phyloP scores from a whole-genome alignment of 2,888 invertebrate genomes.

The Thereva unica region DNA sequence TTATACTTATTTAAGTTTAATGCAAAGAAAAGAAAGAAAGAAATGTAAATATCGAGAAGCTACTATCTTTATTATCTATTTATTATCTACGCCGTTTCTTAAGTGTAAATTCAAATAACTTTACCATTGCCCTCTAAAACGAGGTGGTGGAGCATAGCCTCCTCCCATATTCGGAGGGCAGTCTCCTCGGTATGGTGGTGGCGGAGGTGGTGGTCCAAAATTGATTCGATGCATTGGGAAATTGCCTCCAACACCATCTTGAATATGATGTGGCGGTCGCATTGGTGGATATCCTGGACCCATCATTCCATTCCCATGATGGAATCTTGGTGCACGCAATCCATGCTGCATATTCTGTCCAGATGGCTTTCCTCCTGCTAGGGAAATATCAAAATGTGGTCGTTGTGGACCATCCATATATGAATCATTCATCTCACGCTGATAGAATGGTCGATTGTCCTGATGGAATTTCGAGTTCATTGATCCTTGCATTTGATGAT shows the following conservation, averaged over 20 bases:
- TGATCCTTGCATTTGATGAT: no score
- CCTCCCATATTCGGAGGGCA: conserved; percentile 31
- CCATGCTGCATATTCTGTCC: conserved; percentile 4
- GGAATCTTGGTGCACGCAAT: conserved; percentile 7
- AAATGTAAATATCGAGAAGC: background rate
- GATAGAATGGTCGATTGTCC: conserved; percentile 36
- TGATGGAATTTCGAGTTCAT: conserved; percentile 17
- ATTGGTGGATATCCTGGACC: conserved; percentile 32
- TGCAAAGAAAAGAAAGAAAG: no score
- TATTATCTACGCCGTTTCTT: conserved; percentile 2
- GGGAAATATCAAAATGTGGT: conserved; percentile 24
- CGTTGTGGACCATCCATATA: conserved; percentile 28
- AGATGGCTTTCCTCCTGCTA: background rate
- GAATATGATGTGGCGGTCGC: conserved; percentile 16
- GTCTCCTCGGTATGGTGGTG: conserved; percentile 37
- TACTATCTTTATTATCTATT: conserved; percentile 5
- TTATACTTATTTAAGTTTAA: no score
- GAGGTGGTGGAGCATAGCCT: conserved; percentile 32
- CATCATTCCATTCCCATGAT: conserved; percentile 34
- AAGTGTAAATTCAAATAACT: conserved; percentile 4
- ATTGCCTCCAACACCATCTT: conserved; percentile 23
- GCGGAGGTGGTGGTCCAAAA: conserved; percentile 39
- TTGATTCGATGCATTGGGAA: conserved; percentile 41
- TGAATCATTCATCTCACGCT: conserved; percentile 36
- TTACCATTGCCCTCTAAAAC: conserved; percentile 41